These are phyloP conservation scores for Xylophagus ater DNA, from an alignment of 2,888 invertebrate species.

Conservation along the genomic window DNA sequence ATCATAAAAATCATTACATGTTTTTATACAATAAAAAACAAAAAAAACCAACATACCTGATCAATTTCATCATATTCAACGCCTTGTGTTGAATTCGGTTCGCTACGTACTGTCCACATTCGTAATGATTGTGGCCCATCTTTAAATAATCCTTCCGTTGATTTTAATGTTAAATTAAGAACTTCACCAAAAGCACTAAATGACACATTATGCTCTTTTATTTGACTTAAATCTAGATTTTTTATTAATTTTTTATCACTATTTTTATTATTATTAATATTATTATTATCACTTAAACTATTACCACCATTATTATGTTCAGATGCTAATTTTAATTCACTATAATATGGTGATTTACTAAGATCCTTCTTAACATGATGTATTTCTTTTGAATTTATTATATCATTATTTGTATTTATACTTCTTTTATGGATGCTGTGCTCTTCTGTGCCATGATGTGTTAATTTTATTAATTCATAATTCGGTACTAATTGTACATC, in stretches of 20 bases:
- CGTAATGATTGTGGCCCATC: conserved; percentile 52
- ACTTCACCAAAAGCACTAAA: conserved; percentile 71
- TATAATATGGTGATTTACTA: conserved; percentile 37
- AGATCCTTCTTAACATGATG: conserved; percentile 40
- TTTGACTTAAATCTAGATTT: conserved; percentile 22
- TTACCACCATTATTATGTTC: conserved; percentile 19
- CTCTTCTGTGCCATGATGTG: conserved; percentile 43
- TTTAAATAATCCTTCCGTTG: conserved; percentile 66
- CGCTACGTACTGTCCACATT: conserved; percentile 70
- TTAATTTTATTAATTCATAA: conserved; percentile 71
- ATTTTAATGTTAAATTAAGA: conserved; percentile 60
- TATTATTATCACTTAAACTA: conserved; percentile 20
- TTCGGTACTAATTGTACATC: conserved; percentile 66
- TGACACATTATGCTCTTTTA: conserved; percentile 49
- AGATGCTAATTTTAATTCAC: conserved; percentile 29
- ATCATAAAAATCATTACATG: not conserved
- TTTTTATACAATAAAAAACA: not conserved
- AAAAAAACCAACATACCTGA: conserved; percentile 46
- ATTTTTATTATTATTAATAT: conserved; percentile 14
- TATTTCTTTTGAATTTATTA: conserved; percentile 19
- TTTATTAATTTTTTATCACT: conserved; percentile 21
- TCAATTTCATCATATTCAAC: conserved; percentile 67
- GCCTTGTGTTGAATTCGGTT: conserved; percentile 65
- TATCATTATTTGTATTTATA: conserved; percentile 19
- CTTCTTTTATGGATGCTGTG: conserved; percentile 27